Evolutionary conservation across 2,113 vertebrate genomes (phyloP).

Genomic region (Hoplias malabaricus): DNA sequence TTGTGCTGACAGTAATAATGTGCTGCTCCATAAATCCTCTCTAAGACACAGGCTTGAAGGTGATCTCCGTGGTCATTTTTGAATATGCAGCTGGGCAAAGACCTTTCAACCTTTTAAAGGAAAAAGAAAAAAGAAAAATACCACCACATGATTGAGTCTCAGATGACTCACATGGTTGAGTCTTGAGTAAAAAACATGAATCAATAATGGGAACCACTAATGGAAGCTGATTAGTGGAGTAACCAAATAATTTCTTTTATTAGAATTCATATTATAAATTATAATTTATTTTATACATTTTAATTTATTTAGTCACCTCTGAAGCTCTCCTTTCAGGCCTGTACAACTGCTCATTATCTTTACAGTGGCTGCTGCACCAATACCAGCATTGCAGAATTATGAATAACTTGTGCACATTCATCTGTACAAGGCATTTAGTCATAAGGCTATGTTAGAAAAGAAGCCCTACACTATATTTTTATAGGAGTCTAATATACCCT

Average conservation of each 20-base stretch:
- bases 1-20: conserved; percentile 20
- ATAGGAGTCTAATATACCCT: conserved; percentile 20
- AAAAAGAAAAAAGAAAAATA: not conserved
- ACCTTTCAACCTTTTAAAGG: not conserved
- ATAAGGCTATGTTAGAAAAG: not conserved
- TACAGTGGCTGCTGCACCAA: not conserved
- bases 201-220: not conserved
- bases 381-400: not conserved
- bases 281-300: too few species aligned
- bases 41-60: conserved; percentile 34
- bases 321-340: not conserved
- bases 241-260: not conserved
- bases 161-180: not conserved
- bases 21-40: conserved; percentile 41
- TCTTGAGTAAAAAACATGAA: too few species aligned
- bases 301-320: too few species aligned
- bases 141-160: not conserved
- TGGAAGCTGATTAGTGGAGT: not conserved
- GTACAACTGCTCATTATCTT: not conserved
- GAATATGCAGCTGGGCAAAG: conserved; percentile 41
- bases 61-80: conserved; percentile 8
- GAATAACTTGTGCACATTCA: not conserved
- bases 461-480: conserved; percentile 7
- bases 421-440: not conserved
- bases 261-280: too few species aligned